A percentile compares a stretch with the other conserved stretches of the same genome.
Evolutionary conservation across 2,113 vertebrate genomes (phyloP).

Genomic region (Nansenia antarctica): DNA sequence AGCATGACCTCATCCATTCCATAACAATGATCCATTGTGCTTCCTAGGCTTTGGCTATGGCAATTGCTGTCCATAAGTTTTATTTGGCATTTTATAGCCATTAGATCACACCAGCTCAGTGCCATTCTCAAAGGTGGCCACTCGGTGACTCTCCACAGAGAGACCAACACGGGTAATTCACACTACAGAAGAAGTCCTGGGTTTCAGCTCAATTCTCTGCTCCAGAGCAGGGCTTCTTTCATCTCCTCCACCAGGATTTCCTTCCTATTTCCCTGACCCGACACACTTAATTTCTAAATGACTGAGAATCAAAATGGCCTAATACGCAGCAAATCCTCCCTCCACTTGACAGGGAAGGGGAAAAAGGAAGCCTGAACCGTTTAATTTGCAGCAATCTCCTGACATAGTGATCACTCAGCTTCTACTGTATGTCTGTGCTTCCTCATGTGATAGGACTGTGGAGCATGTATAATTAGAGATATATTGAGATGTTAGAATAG

Average conservation of each 20-base stretch:
- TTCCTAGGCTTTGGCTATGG: conserved; percentile 64
- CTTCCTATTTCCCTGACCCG: conserved; percentile 54
- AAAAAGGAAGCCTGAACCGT: conserved; percentile 18
- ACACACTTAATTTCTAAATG: conserved; percentile 64
- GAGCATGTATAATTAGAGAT: not conserved
- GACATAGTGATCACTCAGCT: conserved; percentile 11
- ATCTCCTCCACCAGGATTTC: conserved; percentile 63
- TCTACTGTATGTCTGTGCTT: not conserved
- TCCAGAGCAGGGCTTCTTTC: conserved; percentile 56
- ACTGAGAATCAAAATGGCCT: conserved; percentile 64
- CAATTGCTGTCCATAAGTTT: conserved; percentile 74
- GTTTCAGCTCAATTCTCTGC: conserved; percentile 16
- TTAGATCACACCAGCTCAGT: conserved; percentile 78
- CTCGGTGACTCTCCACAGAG: conserved; percentile 50
- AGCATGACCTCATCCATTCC: conserved; percentile 76
- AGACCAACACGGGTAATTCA: conserved; percentile 51
- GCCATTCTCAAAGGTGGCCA: conserved; percentile 67
- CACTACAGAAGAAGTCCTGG: conserved; percentile 32
- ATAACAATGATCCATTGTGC: conserved; percentile 80
- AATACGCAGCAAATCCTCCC: conserved; percentile 59
- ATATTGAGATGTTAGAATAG: no score
- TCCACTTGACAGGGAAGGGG: conserved; percentile 31
- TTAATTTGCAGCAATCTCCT: conserved; percentile 8
- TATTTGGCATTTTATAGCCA: conserved; percentile 80
- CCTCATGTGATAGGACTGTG: not conserved